Conservation (phyloP, 2,888 invertebrate species). For the Acronicta leporina region DNA sequence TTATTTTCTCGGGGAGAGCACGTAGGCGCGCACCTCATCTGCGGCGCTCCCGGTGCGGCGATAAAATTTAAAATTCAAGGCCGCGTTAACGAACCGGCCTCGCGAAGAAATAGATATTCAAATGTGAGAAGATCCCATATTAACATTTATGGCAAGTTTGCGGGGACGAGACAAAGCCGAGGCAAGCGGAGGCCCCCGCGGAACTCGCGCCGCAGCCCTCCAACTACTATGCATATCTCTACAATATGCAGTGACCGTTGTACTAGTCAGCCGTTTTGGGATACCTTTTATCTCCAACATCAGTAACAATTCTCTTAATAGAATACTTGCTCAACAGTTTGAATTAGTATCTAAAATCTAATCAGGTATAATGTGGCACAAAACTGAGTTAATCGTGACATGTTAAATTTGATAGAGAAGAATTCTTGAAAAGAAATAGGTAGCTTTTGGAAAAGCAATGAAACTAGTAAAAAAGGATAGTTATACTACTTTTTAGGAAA, state of each 20-base stretch:
- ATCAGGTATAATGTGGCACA: not conserved
- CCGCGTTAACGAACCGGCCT: constrained; percentile 89
- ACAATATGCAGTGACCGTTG: constrained; percentile 67
- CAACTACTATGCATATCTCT: constrained; percentile 61
- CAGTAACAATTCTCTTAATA: constrained; percentile 43
- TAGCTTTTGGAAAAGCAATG: too few relatives aligned
- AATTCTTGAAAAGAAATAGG: not conserved
- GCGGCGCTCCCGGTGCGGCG: constrained; percentile 81
- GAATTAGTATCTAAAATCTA: constrained; percentile 8
- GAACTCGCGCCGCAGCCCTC: constrained; percentile 56
- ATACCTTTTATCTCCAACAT: constrained; percentile 54
- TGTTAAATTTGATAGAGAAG: not conserved
- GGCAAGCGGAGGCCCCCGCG: constrained; percentile 66
- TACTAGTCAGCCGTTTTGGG: constrained; percentile 38
- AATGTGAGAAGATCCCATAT: constrained; percentile 89
- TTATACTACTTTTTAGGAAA: too few relatives aligned
- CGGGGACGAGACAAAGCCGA: constrained; percentile 86
- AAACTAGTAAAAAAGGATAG: too few relatives aligned
- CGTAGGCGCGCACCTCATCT: constrained; percentile 89
- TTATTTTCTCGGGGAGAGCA: constrained; percentile 85
- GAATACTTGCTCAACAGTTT: constrained; percentile 19
- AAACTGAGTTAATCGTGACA: not conserved
- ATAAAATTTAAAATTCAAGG: constrained; percentile 90
- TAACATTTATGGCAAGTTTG: constrained; percentile 90
- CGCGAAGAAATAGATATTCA: constrained; percentile 89